Percentiles rank a stretch among this genome's conserved stretches.
Conservation (phyloP, 2,888 invertebrate genomes). For the Stomorhina lunata region DNA sequence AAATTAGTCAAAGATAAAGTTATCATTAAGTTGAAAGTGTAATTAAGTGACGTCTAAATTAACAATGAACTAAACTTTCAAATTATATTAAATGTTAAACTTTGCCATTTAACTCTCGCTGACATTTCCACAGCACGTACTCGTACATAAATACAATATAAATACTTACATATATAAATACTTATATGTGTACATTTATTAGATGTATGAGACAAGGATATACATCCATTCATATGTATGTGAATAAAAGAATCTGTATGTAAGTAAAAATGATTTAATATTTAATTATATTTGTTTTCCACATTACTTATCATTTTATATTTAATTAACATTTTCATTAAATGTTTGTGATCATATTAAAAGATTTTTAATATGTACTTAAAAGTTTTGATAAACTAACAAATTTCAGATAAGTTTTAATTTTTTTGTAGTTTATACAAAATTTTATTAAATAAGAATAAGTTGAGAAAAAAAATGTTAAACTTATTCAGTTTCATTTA, state of each 20-base stretch:
- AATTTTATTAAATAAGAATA: too few species aligned
- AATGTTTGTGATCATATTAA: too few species aligned
- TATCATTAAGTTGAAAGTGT: constrained; percentile 60
- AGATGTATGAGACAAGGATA: neutral
- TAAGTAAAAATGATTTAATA: neutral
- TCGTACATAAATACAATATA: too few species aligned
- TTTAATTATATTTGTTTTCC: neutral
- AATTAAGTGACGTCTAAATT: constrained; percentile 64
- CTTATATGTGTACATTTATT: neutral
- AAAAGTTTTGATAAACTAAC: too few species aligned
- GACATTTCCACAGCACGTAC: neutral
- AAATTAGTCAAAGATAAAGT: constrained; percentile 60
- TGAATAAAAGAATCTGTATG: neutral
- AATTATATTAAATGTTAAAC: constrained; percentile 55
- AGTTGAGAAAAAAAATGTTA: too few species aligned
- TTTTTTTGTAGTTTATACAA: too few species aligned
- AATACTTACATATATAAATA: neutral
- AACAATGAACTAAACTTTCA: constrained; percentile 61
- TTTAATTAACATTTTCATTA: too few species aligned
- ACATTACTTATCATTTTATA: too few species aligned
- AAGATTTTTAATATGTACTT: too few species aligned
- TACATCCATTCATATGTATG: neutral
- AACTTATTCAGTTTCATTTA: too few species aligned
- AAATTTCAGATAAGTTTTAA: too few species aligned
- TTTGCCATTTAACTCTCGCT: neutral